Conservation (phyloP, 2,888 invertebrate genomes). For the Hermaeophaga mercurialis region DNA sequence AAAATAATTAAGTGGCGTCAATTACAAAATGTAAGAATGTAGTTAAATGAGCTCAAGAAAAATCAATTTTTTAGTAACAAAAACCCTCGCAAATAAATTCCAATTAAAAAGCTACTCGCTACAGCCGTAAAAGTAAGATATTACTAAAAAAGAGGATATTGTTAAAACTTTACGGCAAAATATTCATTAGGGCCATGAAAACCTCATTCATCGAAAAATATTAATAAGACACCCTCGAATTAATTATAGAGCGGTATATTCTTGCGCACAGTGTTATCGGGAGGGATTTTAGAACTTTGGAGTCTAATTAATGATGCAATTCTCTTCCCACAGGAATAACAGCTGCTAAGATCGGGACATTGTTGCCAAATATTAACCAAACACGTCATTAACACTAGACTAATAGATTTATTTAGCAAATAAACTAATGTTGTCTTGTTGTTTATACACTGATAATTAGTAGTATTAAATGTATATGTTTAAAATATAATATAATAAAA, state of each 20-base stretch:
- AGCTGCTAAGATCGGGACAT: no score
- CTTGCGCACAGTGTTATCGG: neutral
- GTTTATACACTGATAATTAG: no score
- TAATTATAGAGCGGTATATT: constrained; percentile 10
- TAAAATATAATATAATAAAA: no score
- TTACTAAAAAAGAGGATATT: constrained; percentile 17
- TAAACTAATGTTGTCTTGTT: no score
- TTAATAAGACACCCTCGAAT: constrained; percentile 23
- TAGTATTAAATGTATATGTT: no score
- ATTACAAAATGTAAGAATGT: no score
- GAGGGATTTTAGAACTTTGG: neutral
- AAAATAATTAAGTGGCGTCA: no score
- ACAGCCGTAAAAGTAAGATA: constrained; percentile 11
- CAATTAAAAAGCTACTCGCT: constrained; percentile 5
- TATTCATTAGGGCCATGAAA: constrained; percentile 11
- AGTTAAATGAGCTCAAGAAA: neutral
- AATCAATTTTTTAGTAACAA: neutral
- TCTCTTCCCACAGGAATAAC: neutral
- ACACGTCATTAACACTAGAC: no score
- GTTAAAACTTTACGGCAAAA: constrained; percentile 13
- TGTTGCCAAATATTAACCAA: no score
- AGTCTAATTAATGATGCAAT: constrained; percentile 16
- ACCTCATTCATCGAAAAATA: constrained; percentile 11
- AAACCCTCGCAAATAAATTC: constrained; percentile 1
- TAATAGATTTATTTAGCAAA: no score